These are phyloP conservation scores for Atopsyche davidsoni DNA, from an alignment of 1,140 invertebrate genomes.

Conservation along the genomic window DNA sequence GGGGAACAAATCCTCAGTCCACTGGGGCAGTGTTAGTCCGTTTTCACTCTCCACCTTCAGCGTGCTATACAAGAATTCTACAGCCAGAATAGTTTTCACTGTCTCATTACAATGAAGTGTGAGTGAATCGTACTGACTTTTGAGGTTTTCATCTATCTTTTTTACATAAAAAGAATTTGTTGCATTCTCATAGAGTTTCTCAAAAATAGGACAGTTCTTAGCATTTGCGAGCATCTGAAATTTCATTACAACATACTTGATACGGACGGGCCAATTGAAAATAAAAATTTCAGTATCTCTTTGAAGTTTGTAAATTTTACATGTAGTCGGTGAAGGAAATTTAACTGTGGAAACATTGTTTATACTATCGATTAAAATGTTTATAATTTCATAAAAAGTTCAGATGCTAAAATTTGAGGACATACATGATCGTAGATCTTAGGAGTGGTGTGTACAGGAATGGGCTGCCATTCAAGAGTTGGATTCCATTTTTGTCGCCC, in stretches of 20 bases:
- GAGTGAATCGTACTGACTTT: slow-evolving; percentile 58
- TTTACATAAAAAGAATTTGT: slow-evolving; percentile 50
- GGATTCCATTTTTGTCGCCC: slow-evolving; percentile 65
- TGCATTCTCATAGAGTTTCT: slow-evolving; percentile 49
- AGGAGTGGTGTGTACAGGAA: slow-evolving; percentile 74
- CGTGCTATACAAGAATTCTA: slow-evolving; percentile 70
- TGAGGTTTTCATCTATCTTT: slow-evolving; percentile 51
- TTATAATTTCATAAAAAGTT: no score
- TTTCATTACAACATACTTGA: no score
- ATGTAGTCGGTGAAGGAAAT: no score
- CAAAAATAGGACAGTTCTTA: slow-evolving; percentile 57
- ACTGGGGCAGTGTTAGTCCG: slow-evolving; percentile 61
- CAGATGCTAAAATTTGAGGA: slow-evolving; percentile 23
- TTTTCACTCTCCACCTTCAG: slow-evolving; percentile 63
- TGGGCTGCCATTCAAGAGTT: slow-evolving; percentile 76
- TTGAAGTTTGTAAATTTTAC: no score
- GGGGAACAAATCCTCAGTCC: slow-evolving; percentile 66
- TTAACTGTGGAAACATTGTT: no score
- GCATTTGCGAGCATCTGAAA: slow-evolving; percentile 56
- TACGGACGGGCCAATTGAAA: no score
- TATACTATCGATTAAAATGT: no score
- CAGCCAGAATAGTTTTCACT: slow-evolving; percentile 56
- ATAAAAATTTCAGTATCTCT: no score
- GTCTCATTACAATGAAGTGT: slow-evolving; percentile 59
- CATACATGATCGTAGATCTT: slow-evolving; percentile 62